These are phyloP conservation scores for Metacarcinus magister DNA, from an alignment of 2,888 invertebrate genomes.

Conservation along the genomic window DNA sequence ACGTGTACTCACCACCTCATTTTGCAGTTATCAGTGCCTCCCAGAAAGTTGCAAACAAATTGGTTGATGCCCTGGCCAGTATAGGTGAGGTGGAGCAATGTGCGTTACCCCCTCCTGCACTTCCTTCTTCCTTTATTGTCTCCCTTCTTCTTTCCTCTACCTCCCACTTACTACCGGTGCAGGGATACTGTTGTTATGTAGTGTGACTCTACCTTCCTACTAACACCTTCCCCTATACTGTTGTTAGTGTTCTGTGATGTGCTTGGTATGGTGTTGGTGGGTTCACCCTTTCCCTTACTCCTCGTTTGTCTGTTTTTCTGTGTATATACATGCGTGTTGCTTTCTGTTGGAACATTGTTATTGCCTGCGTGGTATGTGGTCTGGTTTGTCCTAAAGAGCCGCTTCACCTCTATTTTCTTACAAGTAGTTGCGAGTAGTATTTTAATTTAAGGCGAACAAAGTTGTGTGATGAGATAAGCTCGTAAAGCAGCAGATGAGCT, in stretches of 20 bases:
- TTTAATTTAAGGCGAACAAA: neutral
- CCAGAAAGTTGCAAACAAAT: slow-evolving; percentile 82
- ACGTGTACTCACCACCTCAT: slow-evolving; percentile 65
- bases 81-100: slow-evolving; percentile 81
- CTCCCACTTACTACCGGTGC: neutral
- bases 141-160: slow-evolving; percentile 28
- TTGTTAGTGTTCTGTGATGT: neutral
- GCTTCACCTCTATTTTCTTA: neutral
- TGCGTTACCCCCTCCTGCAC: neutral
- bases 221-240: neutral
- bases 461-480: neutral
- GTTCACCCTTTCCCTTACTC: neutral
- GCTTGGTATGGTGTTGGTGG: slow-evolving; percentile 31
- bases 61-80: slow-evolving; percentile 82
- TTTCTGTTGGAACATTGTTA: neutral
- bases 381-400: neutral
- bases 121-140: slow-evolving; percentile 30
- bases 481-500: neutral
- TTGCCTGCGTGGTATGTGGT: neutral
- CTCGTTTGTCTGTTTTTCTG: neutral
- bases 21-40: slow-evolving; percentile 81
- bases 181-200: neutral
- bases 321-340: neutral
- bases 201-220: neutral
- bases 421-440: neutral